Conservation (phyloP, 2,888 invertebrate species). For the Drosophila paramelanica region DNA sequence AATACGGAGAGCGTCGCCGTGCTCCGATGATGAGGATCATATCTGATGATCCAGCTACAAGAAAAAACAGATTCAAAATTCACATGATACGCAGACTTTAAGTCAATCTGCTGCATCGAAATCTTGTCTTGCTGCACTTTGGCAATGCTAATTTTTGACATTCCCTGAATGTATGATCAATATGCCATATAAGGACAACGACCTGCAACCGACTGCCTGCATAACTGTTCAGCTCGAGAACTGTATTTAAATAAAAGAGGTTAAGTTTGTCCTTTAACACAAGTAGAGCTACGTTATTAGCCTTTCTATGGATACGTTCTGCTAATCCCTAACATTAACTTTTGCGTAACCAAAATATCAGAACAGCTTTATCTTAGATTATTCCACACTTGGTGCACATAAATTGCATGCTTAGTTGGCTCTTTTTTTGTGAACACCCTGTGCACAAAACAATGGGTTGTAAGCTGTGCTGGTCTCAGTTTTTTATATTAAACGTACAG, state of each 20-base stretch:
- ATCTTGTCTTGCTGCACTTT: slow-evolving; percentile 19
- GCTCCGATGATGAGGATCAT: slow-evolving; percentile 41
- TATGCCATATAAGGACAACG: slow-evolving; percentile 54
- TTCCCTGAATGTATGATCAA: slow-evolving; percentile 51
- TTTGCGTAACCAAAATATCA: neutral
- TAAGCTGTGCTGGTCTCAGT: too few relatives aligned
- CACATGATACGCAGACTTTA: slow-evolving; percentile 50
- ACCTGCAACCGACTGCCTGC: slow-evolving; percentile 21
- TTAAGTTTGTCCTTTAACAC: slow-evolving; percentile 6
- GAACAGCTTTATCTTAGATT: neutral
- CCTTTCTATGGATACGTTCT: neutral
- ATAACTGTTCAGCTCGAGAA: slow-evolving; percentile 37
- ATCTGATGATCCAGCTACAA: slow-evolving; percentile 21
- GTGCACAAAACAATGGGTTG: neutral
- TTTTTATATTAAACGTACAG: too few relatives aligned
- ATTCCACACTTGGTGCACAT: slow-evolving; percentile 25
- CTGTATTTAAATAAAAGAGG: slow-evolving; percentile 27
- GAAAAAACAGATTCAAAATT: slow-evolving; percentile 48
- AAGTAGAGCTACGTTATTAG: neutral
- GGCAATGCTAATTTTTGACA: slow-evolving; percentile 68
- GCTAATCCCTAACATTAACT: neutral
- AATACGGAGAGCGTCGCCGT: slow-evolving; percentile 50
- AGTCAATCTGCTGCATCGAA: slow-evolving; percentile 26
- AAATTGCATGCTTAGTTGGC: slow-evolving; percentile 37
- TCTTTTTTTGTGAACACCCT: slow-evolving; percentile 16